Conservation (phyloP, 2,113 vertebrate genomes). For the Lonchura striata region DNA sequence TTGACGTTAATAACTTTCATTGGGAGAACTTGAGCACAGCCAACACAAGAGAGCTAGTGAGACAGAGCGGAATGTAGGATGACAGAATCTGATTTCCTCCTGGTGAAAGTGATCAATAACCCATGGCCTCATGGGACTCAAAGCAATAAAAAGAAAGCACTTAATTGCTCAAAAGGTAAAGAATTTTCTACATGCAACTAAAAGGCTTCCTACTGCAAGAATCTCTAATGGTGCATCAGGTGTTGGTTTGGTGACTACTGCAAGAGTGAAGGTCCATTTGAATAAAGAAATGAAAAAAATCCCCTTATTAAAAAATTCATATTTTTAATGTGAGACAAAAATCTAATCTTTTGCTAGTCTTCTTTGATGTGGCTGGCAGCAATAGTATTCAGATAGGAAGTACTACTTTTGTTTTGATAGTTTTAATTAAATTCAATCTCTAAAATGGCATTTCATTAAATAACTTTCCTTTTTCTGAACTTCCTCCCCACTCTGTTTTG, state of each 20-base stretch:
- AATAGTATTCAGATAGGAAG: not conserved
- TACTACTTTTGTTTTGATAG: not conserved
- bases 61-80: not conserved
- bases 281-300: not conserved
- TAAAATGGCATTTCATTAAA: not conserved
- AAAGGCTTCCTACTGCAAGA: not conserved
- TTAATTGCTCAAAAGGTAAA: not conserved
- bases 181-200: not conserved
- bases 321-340: not conserved
- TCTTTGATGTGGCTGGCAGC: not conserved
- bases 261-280: not conserved
- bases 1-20: not conserved
- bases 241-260: not conserved
- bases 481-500: not conserved
- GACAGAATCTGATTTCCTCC: not conserved
- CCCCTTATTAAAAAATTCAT: not conserved
- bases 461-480: not conserved
- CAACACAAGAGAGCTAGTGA: not conserved
- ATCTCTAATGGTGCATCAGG: not conserved
- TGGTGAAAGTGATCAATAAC: not conserved
- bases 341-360: not conserved
- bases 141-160: not conserved
- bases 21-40: not conserved
- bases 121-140: rapidly evolving
- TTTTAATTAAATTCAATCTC: slow-evolving; percentile 8